phyloP scores from a whole-genome alignment of 2,113 vertebrate genomes.

The Eublepharis macularius region DNA sequence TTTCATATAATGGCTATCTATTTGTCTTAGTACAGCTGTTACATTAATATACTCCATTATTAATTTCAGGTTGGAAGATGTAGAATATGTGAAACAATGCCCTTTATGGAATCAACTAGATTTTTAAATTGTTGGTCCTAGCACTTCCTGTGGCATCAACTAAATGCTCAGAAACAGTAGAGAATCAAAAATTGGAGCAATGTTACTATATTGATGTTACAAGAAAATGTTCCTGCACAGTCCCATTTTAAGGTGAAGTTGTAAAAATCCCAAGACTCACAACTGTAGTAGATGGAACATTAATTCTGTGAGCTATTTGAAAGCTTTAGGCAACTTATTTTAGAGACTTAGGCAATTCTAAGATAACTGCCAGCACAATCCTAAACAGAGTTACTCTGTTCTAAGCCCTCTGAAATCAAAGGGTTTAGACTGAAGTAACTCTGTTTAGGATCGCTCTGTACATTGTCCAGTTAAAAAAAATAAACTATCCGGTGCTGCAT shows the following conservation, averaged over 20 bases:
- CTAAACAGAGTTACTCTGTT: no score
- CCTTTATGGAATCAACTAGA: neutral
- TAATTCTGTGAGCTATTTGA: neutral
- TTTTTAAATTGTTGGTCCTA: neutral
- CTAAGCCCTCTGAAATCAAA: no score
- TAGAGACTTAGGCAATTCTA: no score
- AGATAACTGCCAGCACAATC: no score
- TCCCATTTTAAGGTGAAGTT: neutral
- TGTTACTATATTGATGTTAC: neutral
- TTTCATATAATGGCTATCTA: conserved; percentile 25
- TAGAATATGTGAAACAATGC: neutral
- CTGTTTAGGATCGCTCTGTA: no score
- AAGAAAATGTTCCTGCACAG: neutral
- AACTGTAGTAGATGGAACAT: neutral
- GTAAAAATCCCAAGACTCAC: neutral
- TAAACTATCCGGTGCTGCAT: neutral
- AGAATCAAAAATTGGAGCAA: neutral
- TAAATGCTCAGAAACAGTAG: neutral
- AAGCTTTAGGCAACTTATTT: neutral
- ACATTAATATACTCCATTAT: conserved; percentile 37
- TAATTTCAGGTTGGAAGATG: conserved; percentile 33
- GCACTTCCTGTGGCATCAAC: neutral
- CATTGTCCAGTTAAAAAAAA: neutral
- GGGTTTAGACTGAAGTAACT: no score
- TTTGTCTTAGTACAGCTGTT: conserved; percentile 28